Conservation (phyloP, 2,797 vertebrate genomes). For the Echeneis naucrates region DNA sequence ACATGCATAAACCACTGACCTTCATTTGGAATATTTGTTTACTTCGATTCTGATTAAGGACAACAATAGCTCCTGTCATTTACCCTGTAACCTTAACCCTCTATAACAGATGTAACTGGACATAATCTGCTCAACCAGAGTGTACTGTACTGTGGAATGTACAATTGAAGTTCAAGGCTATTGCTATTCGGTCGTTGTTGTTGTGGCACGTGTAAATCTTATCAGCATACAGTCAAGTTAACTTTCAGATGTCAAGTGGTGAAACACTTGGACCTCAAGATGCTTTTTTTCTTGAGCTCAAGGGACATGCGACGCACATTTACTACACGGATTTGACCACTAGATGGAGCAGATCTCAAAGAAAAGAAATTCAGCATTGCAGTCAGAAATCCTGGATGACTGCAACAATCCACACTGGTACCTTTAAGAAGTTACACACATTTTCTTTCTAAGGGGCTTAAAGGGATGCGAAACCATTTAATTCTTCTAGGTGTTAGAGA, state of each 20-base stretch:
- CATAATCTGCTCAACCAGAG: background rate
- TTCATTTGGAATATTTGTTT: background rate
- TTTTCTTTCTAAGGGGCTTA: slow-evolving; percentile 3
- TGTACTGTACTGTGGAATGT: too few species aligned
- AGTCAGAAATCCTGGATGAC: background rate
- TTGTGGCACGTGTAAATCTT: background rate
- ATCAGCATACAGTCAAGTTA: too few species aligned
- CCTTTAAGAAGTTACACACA: background rate
- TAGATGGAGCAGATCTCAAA: slow-evolving; percentile 63
- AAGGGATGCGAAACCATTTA: slow-evolving; percentile 1
- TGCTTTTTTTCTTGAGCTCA: too few species aligned
- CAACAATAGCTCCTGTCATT: background rate
- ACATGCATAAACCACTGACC: background rate
- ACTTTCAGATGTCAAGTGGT: background rate
- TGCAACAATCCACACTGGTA: background rate
- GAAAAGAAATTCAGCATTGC: slow-evolving; percentile 12
- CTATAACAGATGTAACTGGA: background rate
- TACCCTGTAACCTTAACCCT: too few species aligned
- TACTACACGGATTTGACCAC: slow-evolving; percentile 37
- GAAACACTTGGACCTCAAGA: background rate
- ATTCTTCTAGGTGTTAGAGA: background rate
- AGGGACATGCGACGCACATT: background rate
- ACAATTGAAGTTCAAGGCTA: too few species aligned
- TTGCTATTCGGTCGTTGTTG: background rate
- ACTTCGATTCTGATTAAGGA: background rate